phyloP scores from a whole-genome alignment of 2,113 vertebrate species.

The Hirundichthys speculiger region DNA sequence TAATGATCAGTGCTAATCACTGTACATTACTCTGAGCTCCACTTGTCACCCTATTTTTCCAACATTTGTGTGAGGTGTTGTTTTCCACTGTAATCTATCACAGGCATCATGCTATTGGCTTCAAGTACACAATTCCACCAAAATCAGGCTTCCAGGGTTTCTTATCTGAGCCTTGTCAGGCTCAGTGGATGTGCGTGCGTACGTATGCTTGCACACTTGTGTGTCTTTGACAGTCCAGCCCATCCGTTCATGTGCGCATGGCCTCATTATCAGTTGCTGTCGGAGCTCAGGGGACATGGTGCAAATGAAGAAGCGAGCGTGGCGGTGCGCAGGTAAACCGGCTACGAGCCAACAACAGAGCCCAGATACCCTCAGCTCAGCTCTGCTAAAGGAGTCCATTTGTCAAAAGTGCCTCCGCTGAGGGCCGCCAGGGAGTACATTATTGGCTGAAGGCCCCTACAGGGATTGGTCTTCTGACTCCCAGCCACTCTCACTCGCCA shows the following conservation, averaged over 20 bases:
- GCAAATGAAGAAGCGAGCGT: slow-evolving; percentile 78
- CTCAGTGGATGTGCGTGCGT: slow-evolving; percentile 15
- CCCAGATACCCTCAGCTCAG: slow-evolving; percentile 66
- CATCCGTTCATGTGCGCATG: slow-evolving; percentile 69
- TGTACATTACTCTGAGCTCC: slow-evolving; percentile 4
- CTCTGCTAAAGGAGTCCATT: slow-evolving; percentile 81
- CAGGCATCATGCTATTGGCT: slow-evolving; percentile 34
- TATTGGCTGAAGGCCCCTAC: slow-evolving; percentile 75
- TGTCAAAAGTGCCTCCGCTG: slow-evolving; percentile 76
- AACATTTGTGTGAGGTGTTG: slow-evolving; percentile 19
- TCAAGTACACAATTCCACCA: slow-evolving; percentile 38
- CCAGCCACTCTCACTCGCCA: slow-evolving; percentile 65
- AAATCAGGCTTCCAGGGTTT: slow-evolving; percentile 36
- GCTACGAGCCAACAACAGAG: slow-evolving; percentile 76
- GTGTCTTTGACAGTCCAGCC: slow-evolving; percentile 55
- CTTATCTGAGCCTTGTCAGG: slow-evolving; percentile 43
- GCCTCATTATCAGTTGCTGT: slow-evolving; percentile 76
- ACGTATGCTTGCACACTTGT: slow-evolving; percentile 22
- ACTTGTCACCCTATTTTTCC: slow-evolving; percentile 33
- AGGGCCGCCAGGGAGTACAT: slow-evolving; percentile 72
- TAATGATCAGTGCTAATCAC: slow-evolving; percentile 27
- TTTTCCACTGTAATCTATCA: slow-evolving; percentile 59
- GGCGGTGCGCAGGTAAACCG: slow-evolving; percentile 81
- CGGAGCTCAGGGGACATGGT: slow-evolving; percentile 64
- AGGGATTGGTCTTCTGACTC: slow-evolving; percentile 70